phyloP scores from a whole-genome alignment of 2,113 vertebrate species.

The Pelodiscus sinensis region DNA sequence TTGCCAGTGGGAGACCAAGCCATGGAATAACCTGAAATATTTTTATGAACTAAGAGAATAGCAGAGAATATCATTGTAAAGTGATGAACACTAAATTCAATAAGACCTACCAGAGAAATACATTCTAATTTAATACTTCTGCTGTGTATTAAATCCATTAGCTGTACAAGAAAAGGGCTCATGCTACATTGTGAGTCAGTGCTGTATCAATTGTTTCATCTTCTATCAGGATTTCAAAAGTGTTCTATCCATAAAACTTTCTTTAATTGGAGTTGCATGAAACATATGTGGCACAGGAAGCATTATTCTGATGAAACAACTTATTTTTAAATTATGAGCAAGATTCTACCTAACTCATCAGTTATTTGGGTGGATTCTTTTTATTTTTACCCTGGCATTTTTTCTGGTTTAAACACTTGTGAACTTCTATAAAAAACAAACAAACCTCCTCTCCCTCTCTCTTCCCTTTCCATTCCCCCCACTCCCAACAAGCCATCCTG shows the following conservation, averaged over 20 bases:
- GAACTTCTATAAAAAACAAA: neutral
- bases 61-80: neutral
- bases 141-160: neutral
- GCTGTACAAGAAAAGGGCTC: neutral
- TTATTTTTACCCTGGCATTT: neutral
- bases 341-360: neutral
- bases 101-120: neutral
- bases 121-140: fast-evolving
- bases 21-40: neutral
- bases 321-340: fast-evolving
- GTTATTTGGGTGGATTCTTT: fast-evolving
- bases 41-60: neutral
- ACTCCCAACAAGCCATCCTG: fast-evolving
- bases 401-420: too few relatives aligned
- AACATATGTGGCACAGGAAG: neutral
- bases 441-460: too few relatives aligned
- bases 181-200: neutral
- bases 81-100: neutral
- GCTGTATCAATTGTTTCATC: fast-evolving
- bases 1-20: neutral
- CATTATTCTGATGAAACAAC: neutral
- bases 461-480: too few relatives aligned
- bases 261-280: neutral
- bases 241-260: fast-evolving
- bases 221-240: fast-evolving